Base-by-base conservation (phyloP, 2,888 invertebrate species). In the Papilio gigon region DNA sequence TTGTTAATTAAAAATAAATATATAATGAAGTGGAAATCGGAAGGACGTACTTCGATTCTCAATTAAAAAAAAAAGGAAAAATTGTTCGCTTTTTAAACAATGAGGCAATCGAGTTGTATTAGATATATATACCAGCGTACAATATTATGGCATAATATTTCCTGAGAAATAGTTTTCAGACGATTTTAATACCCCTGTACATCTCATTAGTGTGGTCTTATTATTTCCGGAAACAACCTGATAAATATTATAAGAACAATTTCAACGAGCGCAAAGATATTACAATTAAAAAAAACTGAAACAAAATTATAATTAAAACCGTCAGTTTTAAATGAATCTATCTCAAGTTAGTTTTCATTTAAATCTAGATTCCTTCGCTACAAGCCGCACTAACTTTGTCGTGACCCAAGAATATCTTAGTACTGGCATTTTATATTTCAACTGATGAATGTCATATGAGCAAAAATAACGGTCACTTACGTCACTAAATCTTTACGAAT, bases 1-100 rank as follows among this genome's bases (percentile, higher is more conserved):
- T 87, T 84, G 80, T 83, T 90, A 90, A 91, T 91, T 90, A 90
- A 89, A 90, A 89, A 89, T 89, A 90, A 90, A 90, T 90, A 90
- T 87, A 85, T 83, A 86, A 87, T 88, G 87, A 85, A 84, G 81
- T 75, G 74, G 80, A 79, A 80, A 86, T 87, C 84, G 74, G 73
- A 78, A 76, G 74, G 79, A 30, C 4, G 42, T 61, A 22, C n/a
- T 42, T 61, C 61, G 61, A 59, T 59, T 59, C 14, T 61, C 25
- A 22, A 37, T 33, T 20, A 35, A 22, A 37, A 37, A 30, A 37
- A 25, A 35, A 6, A 47, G 8, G 8, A 44, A 6, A 58, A 33
- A 11, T 14, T 27, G 9, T 40, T 60, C n/a, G 12, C 17, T 4
- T n/a, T 42, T 11, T n/a, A 22, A 42, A 30, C n/a, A 9, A 40